phyloP scores from a whole-genome alignment of 2,797 vertebrate species.

The Lutjanus campechanus region DNA sequence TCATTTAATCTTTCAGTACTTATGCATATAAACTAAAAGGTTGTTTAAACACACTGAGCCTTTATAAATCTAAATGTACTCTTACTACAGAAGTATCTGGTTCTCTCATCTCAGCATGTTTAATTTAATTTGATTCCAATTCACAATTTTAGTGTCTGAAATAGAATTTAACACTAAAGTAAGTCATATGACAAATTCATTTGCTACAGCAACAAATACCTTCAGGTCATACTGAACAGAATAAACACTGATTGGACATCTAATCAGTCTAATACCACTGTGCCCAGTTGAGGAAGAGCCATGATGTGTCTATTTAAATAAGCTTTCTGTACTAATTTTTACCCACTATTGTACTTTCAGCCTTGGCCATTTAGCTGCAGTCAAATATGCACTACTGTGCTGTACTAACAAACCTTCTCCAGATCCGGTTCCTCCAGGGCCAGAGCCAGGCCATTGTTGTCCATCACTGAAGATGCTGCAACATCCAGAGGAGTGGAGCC shows the following conservation, averaged over 20 bases:
- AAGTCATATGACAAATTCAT: not conserved
- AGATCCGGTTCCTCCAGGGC: slow-evolving; percentile 96
- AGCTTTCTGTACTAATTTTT: not conserved
- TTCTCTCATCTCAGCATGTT: not conserved
- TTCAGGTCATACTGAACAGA: slow-evolving; percentile 1
- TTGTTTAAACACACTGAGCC: not conserved
- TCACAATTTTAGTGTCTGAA: slow-evolving; percentile 1
- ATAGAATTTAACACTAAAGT: slow-evolving; percentile 3
- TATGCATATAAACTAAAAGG: not conserved
- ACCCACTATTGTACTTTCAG: too few relatives aligned
- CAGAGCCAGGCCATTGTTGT: slow-evolving; percentile 96
- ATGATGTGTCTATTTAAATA: not conserved
- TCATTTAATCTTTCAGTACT: not conserved
- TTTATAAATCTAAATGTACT: not conserved
- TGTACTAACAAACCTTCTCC: slow-evolving; percentile 88
- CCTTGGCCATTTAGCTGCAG: not conserved
- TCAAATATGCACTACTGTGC: not conserved
- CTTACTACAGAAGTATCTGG: not conserved
- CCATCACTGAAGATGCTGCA: slow-evolving; percentile 98
- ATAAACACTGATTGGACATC: not conserved
- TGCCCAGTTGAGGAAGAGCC: not conserved
- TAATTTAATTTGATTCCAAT: slow-evolving; percentile 2
- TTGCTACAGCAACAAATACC: not conserved
- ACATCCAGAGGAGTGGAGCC: slow-evolving; percentile 97
- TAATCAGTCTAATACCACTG: not conserved